A percentile compares a stretch with the other conserved stretches of the same genome.
Evolutionary conservation across 2,888 invertebrate genomes (phyloP).

Genomic region (Ectobius pallidus): DNA sequence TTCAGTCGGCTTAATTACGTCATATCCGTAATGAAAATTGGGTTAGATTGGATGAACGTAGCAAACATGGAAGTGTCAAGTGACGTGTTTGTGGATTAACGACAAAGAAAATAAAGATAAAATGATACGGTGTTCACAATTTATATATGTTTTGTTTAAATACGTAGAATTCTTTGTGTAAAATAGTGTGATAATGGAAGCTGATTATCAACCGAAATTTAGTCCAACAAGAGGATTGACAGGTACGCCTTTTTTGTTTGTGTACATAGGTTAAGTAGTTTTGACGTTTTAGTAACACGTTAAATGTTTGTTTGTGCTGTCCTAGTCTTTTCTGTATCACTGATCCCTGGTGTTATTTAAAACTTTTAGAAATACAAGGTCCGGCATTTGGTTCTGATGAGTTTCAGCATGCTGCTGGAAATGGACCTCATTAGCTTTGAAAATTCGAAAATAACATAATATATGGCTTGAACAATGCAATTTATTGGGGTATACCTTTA

Average conservation of each 20-base stretch:
- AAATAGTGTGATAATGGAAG: conserved; percentile 42
- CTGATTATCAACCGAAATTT: conserved; percentile 44
- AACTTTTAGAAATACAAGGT: too few species aligned
- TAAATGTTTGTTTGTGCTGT: neutral
- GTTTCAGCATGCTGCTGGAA: neutral
- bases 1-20: conserved; percentile 17
- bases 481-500: too few species aligned
- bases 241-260: conserved; percentile 38
- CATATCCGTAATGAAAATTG: conserved; percentile 34
- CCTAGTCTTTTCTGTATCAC: neutral
- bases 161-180: neutral
- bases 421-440: too few species aligned
- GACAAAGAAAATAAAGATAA: conserved; percentile 16
- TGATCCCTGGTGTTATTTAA: too few species aligned
- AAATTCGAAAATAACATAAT: too few species aligned
- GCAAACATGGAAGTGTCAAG: conserved; percentile 21
- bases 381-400: neutral
- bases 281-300: neutral
- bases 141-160: neutral
- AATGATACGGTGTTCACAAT: conserved; percentile 16
- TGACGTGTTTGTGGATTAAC: conserved; percentile 33
- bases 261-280: conserved; percentile 4
- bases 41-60: conserved; percentile 34
- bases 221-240: conserved; percentile 44
- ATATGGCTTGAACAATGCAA: too few species aligned